phyloP scores from a whole-genome alignment of 1,140 invertebrate genomes.

The Drosophila serrata region DNA sequence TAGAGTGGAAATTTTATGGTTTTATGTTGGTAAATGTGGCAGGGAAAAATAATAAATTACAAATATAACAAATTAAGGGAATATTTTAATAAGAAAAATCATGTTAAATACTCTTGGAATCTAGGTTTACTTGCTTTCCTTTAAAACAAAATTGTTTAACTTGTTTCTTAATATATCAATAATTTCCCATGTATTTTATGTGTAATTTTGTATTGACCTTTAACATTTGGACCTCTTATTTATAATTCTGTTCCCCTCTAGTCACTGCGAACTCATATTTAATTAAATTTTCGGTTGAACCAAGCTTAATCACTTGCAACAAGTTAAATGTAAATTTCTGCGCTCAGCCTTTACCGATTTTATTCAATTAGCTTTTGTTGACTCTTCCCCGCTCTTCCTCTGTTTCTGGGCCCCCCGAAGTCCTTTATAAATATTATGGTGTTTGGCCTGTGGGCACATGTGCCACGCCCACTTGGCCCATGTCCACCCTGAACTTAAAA shows the following conservation, averaged over 20 bases:
- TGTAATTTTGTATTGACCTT: neutral
- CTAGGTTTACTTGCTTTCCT: neutral
- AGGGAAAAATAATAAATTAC: neutral
- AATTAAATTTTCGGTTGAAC: conserved; percentile 41
- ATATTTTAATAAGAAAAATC: neutral
- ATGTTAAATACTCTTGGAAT: neutral
- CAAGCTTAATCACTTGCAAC: conserved; percentile 53
- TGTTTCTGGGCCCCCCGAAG: neutral
- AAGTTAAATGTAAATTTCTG: conserved; percentile 48
- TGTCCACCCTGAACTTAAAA: conserved; percentile 11
- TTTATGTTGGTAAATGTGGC: neutral
- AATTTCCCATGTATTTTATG: neutral
- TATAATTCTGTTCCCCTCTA: neutral
- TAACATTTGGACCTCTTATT: no score
- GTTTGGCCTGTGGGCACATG: conserved; percentile 29
- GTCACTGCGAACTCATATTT: conserved; percentile 31
- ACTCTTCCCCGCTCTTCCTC: neutral
- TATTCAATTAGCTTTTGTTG: conserved; percentile 59
- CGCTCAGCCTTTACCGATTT: conserved; percentile 31
- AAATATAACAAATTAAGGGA: fast-evolving
- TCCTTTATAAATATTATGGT: conserved; percentile 3
- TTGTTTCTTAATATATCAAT: neutral
- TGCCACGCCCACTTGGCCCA: conserved; percentile 31
- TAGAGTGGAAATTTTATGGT: neutral
- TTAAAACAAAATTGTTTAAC: neutral